Evolutionary conservation across 53 echinoderm and acorn worm species (phyloP).

Genomic region (Echinometra lucunter): DNA sequence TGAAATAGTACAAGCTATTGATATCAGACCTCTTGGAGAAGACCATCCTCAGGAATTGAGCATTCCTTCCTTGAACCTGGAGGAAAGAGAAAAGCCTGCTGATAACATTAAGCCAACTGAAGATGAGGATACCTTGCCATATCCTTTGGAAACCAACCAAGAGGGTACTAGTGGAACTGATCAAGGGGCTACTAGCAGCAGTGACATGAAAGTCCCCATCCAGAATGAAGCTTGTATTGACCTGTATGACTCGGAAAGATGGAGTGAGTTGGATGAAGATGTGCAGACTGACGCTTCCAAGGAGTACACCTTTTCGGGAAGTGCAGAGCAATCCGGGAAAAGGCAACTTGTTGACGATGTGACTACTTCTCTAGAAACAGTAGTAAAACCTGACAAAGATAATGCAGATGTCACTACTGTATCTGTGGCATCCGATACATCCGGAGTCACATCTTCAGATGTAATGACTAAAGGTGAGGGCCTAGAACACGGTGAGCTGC

Average conservation of each 20-base stretch:
- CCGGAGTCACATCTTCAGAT: background rate
- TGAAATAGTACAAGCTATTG: background rate
- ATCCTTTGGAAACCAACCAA: background rate
- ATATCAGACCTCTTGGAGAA: background rate
- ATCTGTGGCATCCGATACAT: background rate
- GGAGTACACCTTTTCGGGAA: background rate
- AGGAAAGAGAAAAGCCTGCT: background rate
- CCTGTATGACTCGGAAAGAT: slow-evolving; percentile 46
- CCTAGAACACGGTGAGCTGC: background rate
- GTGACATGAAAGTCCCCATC: background rate
- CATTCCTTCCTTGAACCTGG: background rate
- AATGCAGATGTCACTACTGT: background rate
- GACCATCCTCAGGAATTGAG: background rate
- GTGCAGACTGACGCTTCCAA: slow-evolving; percentile 39
- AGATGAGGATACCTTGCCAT: slow-evolving; percentile 39
- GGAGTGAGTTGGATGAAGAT: slow-evolving; percentile 53
- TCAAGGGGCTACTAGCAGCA: background rate
- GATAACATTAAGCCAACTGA: background rate
- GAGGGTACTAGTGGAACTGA: no score
- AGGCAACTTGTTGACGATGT: background rate
- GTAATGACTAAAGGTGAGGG: background rate
- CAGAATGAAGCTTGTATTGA: slow-evolving; percentile 38
- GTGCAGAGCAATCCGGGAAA: background rate
- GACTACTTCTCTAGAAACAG: background rate
- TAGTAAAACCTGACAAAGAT: background rate